Conservation (phyloP, 2,113 vertebrate species). For the Phaetusa simplex region DNA sequence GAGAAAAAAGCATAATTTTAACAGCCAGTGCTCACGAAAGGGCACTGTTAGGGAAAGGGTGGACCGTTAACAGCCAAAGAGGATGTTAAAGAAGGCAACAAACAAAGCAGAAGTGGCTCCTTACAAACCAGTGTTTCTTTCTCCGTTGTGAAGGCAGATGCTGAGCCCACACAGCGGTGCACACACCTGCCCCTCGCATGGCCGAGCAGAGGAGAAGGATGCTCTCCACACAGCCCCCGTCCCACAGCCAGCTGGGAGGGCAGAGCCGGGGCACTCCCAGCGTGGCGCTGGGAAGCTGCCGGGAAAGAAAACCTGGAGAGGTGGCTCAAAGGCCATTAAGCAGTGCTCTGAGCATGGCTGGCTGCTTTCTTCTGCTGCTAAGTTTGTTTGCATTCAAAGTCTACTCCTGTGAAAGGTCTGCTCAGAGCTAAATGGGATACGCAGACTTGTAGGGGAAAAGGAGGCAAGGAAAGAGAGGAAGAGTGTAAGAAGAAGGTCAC, state of each 20-base stretch:
- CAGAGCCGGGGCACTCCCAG: background rate
- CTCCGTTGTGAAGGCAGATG: background rate
- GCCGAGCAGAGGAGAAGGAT: background rate
- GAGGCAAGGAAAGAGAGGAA: background rate
- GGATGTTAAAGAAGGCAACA: background rate
- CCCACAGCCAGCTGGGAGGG: background rate
- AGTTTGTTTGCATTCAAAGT: background rate
- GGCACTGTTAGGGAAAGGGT: background rate
- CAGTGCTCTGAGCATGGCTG: background rate
- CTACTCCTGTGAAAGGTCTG: background rate
- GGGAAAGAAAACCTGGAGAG: background rate
- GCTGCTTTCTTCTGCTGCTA: background rate
- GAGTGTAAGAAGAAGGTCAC: background rate
- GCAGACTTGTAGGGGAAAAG: background rate
- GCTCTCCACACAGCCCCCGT: background rate
- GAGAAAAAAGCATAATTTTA: conserved; percentile 28
- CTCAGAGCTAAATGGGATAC: background rate
- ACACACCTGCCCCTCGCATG: fast-evolving
- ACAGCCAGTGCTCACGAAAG: background rate
- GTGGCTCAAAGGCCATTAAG: background rate
- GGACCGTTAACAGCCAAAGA: background rate
- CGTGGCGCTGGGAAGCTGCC: background rate
- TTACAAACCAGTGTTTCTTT: background rate
- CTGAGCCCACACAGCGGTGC: fast-evolving
- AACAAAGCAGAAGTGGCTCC: background rate